phyloP scores from a whole-genome alignment of 2,113 vertebrate genomes.

The Lophochroa leadbeateri region DNA sequence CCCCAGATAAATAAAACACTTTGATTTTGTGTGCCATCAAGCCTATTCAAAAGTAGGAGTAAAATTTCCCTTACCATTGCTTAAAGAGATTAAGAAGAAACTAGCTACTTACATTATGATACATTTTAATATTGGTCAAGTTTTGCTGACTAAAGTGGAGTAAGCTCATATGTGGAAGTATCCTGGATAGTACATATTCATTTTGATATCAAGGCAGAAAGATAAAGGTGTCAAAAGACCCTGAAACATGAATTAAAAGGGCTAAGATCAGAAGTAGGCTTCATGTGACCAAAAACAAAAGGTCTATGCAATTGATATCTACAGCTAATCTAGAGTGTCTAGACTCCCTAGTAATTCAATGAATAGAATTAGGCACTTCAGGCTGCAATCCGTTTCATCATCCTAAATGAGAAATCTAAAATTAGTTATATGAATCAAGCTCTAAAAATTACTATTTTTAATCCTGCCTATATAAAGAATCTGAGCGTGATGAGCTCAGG shows the following conservation, averaged over 20 bases:
- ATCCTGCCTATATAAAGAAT: not conserved
- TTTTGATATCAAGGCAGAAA: not conserved
- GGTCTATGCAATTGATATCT: not conserved
- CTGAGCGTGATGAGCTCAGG: not conserved
- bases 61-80: not conserved
- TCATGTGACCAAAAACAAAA: not conserved
- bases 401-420: not conserved
- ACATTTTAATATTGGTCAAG: not conserved
- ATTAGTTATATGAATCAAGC: not conserved
- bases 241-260: not conserved
- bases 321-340: not conserved
- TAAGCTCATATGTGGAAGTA: not conserved
- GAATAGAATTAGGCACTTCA: not conserved
- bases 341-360: not conserved
- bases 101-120: not conserved
- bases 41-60: not conserved
- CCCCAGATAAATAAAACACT: not conserved
- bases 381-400: not conserved
- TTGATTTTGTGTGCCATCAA: not conserved
- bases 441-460: not conserved
- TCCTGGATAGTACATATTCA: not conserved
- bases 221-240: not conserved
- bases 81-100: not conserved
- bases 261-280: not conserved
- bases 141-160: not conserved